Evolutionary conservation across 2,888 invertebrate species (phyloP).

Genomic region (Eremobia ochroleuca): DNA sequence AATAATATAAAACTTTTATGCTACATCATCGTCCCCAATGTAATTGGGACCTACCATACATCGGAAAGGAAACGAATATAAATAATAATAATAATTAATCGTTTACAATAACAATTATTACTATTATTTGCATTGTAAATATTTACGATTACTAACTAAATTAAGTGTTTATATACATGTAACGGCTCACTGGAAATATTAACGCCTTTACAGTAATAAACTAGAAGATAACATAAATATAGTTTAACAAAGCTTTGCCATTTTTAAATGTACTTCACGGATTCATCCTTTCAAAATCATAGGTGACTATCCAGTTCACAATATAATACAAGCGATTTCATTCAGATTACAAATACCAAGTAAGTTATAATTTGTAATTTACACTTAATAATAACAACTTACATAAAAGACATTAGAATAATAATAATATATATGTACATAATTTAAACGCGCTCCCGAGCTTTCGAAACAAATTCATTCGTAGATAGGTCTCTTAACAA

Average conservation of each 20-base stretch:
- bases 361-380: conserved; percentile 41
- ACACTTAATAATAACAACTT: conserved; percentile 54
- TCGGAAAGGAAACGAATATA: conserved; percentile 70
- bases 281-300: conserved; percentile 5
- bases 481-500: conserved; percentile 34
- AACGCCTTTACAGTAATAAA: conserved; percentile 58
- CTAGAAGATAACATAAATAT: conserved; percentile 49
- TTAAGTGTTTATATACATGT: conserved; percentile 76
- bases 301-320: conserved; percentile 59
- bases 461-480: conserved; percentile 30
- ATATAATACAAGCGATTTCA: conserved; percentile 35
- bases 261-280: conserved; percentile 43
- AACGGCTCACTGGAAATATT: conserved; percentile 67
- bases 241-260: conserved; percentile 48
- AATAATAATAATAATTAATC: conserved; percentile 61
- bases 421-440: conserved; percentile 32
- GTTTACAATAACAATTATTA: conserved; percentile 54
- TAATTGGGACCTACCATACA: conserved; percentile 69
- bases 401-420: conserved; percentile 39
- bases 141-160: conserved; percentile 76
- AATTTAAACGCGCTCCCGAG: conserved; percentile 18
- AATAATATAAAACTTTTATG: conserved; percentile 88
- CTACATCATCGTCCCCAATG: conserved; percentile 76
- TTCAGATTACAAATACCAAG: conserved; percentile 42
- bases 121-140: conserved; percentile 76